Percentiles rank a stretch among this genome's conserved stretches.
These are phyloP conservation scores for Tragulus kanchil DNA, from an alignment of 2,113 vertebrate species.

Conservation along the genomic window DNA sequence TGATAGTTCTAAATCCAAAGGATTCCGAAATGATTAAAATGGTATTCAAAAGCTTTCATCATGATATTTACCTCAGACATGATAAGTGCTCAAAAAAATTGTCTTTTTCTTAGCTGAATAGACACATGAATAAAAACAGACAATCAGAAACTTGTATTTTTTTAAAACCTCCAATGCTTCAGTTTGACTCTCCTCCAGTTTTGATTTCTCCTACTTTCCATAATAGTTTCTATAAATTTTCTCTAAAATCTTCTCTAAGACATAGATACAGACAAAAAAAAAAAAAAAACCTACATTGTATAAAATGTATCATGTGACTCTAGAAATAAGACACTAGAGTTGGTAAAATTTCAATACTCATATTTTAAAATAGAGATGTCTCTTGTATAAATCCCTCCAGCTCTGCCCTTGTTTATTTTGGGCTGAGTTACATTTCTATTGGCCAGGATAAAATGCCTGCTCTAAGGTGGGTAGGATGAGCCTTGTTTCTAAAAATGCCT, in stretches of 20 bases:
- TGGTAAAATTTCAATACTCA: neutral
- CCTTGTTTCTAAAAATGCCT: neutral
- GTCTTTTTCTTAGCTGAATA: neutral
- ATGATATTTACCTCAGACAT: neutral
- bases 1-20: neutral
- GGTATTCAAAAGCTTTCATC: neutral
- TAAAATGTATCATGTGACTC: neutral
- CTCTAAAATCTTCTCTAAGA: constrained; percentile 3
- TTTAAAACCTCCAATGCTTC: neutral
- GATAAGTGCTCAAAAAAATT: neutral
- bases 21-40: neutral
- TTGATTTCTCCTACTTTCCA: neutral
- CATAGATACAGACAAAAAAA: neutral
- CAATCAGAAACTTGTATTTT: neutral
- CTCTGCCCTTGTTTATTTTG: neutral
- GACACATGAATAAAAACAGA: neutral
- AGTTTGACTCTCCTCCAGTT: neutral
- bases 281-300: neutral
- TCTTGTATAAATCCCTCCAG: neutral
- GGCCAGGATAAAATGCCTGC: neutral
- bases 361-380: constrained; percentile 34
- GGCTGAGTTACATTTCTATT: neutral
- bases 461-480: neutral
- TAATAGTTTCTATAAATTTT: constrained; percentile 11
- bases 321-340: neutral